A percentile compares a stretch with the other conserved stretches of the same genome.
phyloP scores from a whole-genome alignment of 2,797 vertebrate genomes.

The Girardinus metallicus region DNA sequence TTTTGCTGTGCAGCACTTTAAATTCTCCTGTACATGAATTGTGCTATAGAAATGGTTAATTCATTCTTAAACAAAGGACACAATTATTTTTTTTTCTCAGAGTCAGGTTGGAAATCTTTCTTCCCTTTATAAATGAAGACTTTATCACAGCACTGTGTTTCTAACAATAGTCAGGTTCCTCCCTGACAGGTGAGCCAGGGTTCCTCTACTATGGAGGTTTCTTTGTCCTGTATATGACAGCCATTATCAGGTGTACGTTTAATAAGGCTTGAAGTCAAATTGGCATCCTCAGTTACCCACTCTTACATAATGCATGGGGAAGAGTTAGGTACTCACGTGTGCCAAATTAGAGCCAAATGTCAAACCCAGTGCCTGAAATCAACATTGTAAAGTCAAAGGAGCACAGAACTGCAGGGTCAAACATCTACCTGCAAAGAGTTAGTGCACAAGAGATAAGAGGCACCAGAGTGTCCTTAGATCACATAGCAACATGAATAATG shows the following conservation, averaged over 20 bases:
- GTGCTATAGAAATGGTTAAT: neutral
- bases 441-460: slow-evolving; percentile 50
- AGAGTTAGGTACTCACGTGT: slow-evolving; percentile 46
- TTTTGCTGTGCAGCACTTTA: neutral
- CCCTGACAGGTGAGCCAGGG: slow-evolving; percentile 67
- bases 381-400: slow-evolving; percentile 40
- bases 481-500: slow-evolving; percentile 74
- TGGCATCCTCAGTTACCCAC: slow-evolving; percentile 69
- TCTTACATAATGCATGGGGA: slow-evolving; percentile 73
- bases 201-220: slow-evolving; percentile 56
- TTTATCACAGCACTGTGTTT: neutral
- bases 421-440: slow-evolving; percentile 42
- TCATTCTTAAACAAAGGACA: neutral
- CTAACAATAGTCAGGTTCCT: slow-evolving; percentile 30
- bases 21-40: neutral
- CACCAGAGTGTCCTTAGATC: slow-evolving; percentile 71
- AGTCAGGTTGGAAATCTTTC: neutral
- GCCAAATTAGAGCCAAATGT: slow-evolving; percentile 48
- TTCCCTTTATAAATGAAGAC: neutral
- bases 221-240: slow-evolving; percentile 57
- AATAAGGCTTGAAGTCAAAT: slow-evolving; percentile 77
- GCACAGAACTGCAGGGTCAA: slow-evolving; percentile 28
- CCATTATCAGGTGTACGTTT: slow-evolving; percentile 75
- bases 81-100: neutral
- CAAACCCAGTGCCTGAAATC: slow-evolving; percentile 42